Percentiles rank a stretch among this genome's conserved stretches.
phyloP scores from a whole-genome alignment of 2,888 invertebrate species.

The Microdon myrmicae region DNA sequence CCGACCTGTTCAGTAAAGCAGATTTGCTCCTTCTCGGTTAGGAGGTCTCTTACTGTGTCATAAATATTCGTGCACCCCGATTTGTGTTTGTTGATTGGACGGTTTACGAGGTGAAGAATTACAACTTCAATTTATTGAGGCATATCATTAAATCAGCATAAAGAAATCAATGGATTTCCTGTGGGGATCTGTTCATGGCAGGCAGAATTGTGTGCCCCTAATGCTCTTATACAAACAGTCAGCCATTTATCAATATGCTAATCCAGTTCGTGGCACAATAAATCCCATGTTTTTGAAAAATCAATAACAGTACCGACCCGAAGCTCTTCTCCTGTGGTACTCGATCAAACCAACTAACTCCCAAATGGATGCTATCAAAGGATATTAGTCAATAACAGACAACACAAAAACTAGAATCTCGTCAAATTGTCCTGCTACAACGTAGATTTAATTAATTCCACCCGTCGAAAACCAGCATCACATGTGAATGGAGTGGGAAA shows the following conservation, averaged over 20 bases:
- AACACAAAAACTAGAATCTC: no score
- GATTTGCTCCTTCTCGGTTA: neutral
- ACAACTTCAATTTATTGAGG: constrained; percentile 49
- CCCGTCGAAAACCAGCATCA: no score
- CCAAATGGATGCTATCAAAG: constrained; percentile 20
- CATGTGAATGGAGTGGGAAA: no score
- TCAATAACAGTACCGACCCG: constrained; percentile 18
- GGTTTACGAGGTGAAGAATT: constrained; percentile 45
- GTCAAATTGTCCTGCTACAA: no score
- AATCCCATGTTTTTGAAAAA: constrained; percentile 19
- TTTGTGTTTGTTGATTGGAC: constrained; percentile 48
- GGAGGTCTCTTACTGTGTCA: constrained; percentile 33
- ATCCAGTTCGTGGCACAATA: constrained; percentile 36
- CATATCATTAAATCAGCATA: constrained; percentile 49
- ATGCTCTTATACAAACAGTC: constrained; percentile 14
- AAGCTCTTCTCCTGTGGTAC: constrained; percentile 22
- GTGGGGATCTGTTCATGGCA: constrained; percentile 34
- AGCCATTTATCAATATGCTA: constrained; percentile 38
- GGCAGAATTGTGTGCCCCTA: constrained; percentile 19
- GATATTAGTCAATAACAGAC: no score
- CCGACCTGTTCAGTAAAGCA: constrained; percentile 50
- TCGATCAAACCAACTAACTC: no score
- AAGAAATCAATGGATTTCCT: constrained; percentile 30
- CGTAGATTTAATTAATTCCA: no score
- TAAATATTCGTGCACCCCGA: constrained; percentile 47